These are phyloP conservation scores for Phrynosoma blainvillii DNA, from an alignment of 2,113 vertebrate species.

Conservation along the genomic window DNA sequence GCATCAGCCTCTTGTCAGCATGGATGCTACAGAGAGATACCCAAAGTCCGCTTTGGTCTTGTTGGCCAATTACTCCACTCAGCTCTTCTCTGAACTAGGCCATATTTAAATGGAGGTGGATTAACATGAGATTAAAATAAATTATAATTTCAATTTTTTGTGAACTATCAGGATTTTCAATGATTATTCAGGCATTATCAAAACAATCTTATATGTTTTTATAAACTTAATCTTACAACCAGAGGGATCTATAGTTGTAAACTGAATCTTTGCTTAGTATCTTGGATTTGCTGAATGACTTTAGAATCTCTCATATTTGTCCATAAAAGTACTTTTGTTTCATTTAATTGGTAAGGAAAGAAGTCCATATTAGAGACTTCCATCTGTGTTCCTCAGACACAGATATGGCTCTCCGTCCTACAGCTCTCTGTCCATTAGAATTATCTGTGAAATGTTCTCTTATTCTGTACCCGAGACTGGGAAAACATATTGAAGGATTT, in stretches of 20 bases:
- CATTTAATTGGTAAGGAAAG: neutral
- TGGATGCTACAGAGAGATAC: no score
- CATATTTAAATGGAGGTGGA: no score
- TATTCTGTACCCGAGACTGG: neutral
- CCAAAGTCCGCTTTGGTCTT: no score
- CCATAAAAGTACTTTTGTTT: neutral
- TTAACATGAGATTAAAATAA: no score
- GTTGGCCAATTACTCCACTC: no score
- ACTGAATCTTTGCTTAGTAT: neutral
- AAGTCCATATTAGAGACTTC: neutral
- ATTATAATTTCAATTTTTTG: no score
- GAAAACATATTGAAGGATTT: neutral
- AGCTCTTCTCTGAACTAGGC: no score
- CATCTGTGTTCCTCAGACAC: neutral
- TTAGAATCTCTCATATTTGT: neutral
- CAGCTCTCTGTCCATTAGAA: neutral
- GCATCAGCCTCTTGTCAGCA: no score
- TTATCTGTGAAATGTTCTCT: neutral
- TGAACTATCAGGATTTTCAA: no score
- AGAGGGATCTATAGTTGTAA: neutral
- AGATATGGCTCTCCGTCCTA: neutral
- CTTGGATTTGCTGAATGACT: neutral
- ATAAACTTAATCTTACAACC: neutral
- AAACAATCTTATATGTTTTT: no score
- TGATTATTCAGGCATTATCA: no score